These are phyloP conservation scores for Pammene aurita DNA, from an alignment of 2,888 invertebrate species.

Conservation along the genomic window DNA sequence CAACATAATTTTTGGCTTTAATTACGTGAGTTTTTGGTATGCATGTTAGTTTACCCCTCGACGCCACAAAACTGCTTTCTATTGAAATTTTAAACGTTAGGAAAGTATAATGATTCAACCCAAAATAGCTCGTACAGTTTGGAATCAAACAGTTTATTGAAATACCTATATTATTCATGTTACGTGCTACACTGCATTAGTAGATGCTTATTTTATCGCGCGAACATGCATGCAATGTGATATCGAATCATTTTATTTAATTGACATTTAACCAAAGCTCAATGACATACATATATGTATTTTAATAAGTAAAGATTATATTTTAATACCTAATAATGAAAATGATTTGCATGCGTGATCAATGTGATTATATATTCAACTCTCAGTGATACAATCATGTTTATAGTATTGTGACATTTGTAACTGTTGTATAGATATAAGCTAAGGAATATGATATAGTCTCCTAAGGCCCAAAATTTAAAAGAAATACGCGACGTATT, in stretches of 20 bases:
- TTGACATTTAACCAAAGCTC: slow-evolving; percentile 7
- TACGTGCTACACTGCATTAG: neutral
- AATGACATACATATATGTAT: slow-evolving; percentile 23
- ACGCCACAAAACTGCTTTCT: too few species aligned
- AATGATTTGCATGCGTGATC: slow-evolving; percentile 10
- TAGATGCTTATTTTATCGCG: neutral
- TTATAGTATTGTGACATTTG: neutral
- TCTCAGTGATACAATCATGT: neutral
- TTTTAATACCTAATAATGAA: slow-evolving; percentile 7
- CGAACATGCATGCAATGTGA: neutral
- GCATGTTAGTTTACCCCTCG: too few species aligned
- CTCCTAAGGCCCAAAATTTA: neutral
- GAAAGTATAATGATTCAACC: too few species aligned
- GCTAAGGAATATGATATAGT: neutral
- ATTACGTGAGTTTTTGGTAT: too few species aligned
- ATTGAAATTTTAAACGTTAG: too few species aligned
- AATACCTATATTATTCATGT: too few species aligned
- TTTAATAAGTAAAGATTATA: slow-evolving; percentile 9
- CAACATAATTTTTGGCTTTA: too few species aligned
- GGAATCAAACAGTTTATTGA: too few species aligned
- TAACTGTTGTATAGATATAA: neutral
- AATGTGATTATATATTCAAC: neutral
- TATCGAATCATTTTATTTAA: slow-evolving; percentile 1
- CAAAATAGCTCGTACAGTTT: too few species aligned
- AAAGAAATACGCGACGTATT: neutral